phyloP scores from a whole-genome alignment of 2,113 vertebrate genomes.

The Eudyptes chrysolophus region DNA sequence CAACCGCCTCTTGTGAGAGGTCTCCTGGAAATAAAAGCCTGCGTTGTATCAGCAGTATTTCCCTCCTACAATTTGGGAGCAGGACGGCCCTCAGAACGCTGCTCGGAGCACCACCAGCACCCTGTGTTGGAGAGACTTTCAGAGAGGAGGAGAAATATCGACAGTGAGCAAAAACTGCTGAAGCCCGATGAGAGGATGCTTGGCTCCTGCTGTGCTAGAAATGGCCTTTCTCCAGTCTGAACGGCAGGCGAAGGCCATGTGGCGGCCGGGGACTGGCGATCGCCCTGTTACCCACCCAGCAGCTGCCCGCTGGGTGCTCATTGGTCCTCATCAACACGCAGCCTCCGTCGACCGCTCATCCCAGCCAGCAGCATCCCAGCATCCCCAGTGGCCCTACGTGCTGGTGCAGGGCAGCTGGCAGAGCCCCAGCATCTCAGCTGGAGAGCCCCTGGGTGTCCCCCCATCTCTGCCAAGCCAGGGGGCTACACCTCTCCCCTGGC shows the following conservation, averaged over 20 bases:
- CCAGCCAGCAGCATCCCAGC: background rate
- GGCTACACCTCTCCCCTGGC: background rate
- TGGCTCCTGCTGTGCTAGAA: background rate
- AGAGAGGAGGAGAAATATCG: background rate
- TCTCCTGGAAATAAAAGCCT: background rate
- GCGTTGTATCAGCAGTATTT: accelerated
- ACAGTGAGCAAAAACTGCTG: background rate
- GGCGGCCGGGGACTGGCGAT: accelerated
- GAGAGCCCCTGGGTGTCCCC: accelerated
- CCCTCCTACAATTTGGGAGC: background rate
- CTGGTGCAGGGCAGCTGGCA: background rate
- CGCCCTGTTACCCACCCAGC: background rate
- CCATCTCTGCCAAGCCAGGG: accelerated
- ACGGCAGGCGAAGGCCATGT: background rate
- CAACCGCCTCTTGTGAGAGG: background rate
- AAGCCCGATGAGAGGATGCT: background rate
- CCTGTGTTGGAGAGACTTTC: background rate
- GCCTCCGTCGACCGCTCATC: background rate
- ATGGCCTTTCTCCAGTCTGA: background rate
- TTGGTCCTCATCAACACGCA: background rate
- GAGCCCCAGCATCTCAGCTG: background rate
- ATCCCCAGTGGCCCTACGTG: accelerated
- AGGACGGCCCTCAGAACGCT: background rate
- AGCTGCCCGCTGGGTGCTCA: background rate
- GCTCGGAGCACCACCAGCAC: accelerated